Base-by-base conservation (phyloP, 2,888 invertebrate genomes). In the Amiota mariae region DNA sequence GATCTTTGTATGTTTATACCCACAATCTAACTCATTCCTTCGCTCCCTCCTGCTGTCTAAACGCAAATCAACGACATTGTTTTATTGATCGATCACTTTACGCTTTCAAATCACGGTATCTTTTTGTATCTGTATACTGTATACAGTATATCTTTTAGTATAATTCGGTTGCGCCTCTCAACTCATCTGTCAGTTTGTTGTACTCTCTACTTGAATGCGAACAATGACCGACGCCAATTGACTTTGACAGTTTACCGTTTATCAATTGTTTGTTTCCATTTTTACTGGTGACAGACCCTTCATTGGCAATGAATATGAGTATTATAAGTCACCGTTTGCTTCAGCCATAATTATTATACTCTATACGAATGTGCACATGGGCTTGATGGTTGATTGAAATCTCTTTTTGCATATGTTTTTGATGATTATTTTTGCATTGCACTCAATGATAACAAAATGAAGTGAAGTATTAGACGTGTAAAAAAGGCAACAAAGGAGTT, bases 241-340 rank as follows among this genome's bases (percentile, higher is more conserved):
- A 82, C 78, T 76, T 79, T 85, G 83, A 85, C 86, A 85, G 86
- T 80, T 85, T 78, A 82, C 82, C 78, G 82, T 83, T 85, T 74
- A 54, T 70, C 83, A 76, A 84, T 84, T 80, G 77, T 79, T 51
- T 82, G 48, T 61, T 71, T 59, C 6, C 18, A 51, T 57, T 68
- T 47, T 68, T 51, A 68, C 51, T 51, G 67, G 20, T 68, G 67
- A 68, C 67, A 68, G 67, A 36, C 36, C 36, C 36, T 36, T 36
- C 8, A 36, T 36, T 36, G 6, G 36, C 36, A 36, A 36, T n/a
- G n/a, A n/a, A n/a, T n/a, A 24, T 3, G 1, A 1, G 6, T 36
- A 36, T 36, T 36, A 36, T 36, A 36, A 36, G 36, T 36, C 36
- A 36, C 3, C 36, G 36, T 36, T 36, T 36, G 36, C 36, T 36